Base-by-base conservation (phyloP, 2,888 invertebrate genomes). In the Acanthacorydalis orientalis region DNA sequence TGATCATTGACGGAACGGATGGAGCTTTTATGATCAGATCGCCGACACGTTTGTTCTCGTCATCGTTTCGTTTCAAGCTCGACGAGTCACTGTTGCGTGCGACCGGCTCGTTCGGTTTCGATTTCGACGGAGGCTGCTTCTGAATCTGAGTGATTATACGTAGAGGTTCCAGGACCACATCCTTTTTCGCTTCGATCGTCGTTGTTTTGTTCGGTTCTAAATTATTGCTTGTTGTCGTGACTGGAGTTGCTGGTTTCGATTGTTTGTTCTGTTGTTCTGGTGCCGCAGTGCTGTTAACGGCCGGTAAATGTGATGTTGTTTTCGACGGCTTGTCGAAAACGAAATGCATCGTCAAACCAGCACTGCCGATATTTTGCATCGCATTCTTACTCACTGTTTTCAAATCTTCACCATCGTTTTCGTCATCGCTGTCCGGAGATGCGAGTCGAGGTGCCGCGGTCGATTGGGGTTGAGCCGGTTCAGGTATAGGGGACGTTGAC, bases 361-460 rank as follows among this genome's bases (percentile, higher is more conserved):
- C 80, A 61, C 75, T 77, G 33, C 78, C 72, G 57, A 82, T 81
- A 55, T 78, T 75, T 59, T 79, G 79, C 45, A 79, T 63, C 9
- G 80, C 76, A n/a, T 69, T 64, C 55, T 72, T 73, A 8, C 78
- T 72, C 56, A 76, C 70, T 39, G 58, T 62, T 52, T 69, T 70
- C 42, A 65, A 59, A 31, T 64, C 63, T 7, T 56, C 55, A 31
- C 49, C 51, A 46, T 59, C 57, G 41, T 53, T 50, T 11, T 48
- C 52, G 38, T 52, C 48, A 33, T 49, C 50, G 33, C 49, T 48
- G 47, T 50, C 46, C 33, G 50, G 47, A 51, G 45, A 50, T 51
- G 51, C 52, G 50, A 38, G 51, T 52, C 31, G 49, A 53, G 51
- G 51, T 47, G 54, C 47, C 44, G 55, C 53, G 23, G 50, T 31